These are phyloP conservation scores for Drosophila kokeensis DNA, from an alignment of 2,888 invertebrate genomes.

Conservation along the genomic window DNA sequence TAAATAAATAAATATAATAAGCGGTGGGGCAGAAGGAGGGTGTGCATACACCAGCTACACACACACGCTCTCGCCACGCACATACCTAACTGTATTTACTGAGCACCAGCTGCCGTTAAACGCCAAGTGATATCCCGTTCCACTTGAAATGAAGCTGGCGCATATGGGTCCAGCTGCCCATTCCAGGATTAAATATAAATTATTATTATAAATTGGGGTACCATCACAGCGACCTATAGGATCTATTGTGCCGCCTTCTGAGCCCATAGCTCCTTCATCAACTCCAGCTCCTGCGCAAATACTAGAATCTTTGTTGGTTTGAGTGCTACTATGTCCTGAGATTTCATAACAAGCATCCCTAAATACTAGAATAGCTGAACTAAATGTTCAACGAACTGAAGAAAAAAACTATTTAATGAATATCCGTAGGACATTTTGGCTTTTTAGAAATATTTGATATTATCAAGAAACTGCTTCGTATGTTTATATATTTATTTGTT, in stretches of 20 bases:
- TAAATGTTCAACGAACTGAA: not conserved
- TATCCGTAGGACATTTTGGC: not conserved
- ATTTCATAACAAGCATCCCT: too few relatives aligned
- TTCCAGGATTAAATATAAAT: not conserved
- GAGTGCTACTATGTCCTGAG: too few relatives aligned
- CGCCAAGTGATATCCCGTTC: constrained; percentile 36
- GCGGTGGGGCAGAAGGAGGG: constrained; percentile 31
- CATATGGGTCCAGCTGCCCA: constrained; percentile 47
- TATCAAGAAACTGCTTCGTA: not conserved
- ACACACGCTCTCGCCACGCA: constrained; percentile 13
- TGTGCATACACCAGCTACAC: constrained; percentile 18
- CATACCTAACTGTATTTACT: constrained; percentile 7
- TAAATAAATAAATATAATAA: constrained; percentile 69
- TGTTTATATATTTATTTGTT: too few relatives aligned
- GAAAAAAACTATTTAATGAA: not conserved
- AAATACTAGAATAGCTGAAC: too few relatives aligned
- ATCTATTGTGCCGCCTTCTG: too few relatives aligned
- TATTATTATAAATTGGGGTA: not conserved
- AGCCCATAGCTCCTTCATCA: too few relatives aligned
- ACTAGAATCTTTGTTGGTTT: too few relatives aligned
- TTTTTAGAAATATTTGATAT: not conserved
- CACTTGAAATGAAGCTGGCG: constrained; percentile 9
- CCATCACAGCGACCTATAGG: too few relatives aligned
- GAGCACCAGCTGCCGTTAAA: constrained; percentile 37
- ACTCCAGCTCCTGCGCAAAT: too few relatives aligned